phyloP scores from a whole-genome alignment of 2,113 vertebrate species.

The Sceloporus tristichus region DNA sequence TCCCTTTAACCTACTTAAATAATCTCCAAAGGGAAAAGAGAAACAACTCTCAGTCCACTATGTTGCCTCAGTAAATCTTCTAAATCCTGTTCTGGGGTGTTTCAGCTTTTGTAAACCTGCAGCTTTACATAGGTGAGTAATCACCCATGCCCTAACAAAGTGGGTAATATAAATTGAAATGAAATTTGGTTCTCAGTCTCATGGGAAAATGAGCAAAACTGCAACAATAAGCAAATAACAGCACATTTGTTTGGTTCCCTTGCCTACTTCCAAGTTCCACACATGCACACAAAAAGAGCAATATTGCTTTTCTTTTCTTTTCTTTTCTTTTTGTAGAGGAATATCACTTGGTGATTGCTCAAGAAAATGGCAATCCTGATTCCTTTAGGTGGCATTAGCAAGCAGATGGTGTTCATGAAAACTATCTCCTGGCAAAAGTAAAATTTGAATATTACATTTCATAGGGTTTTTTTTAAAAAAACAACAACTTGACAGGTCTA shows the following conservation, averaged over 20 bases:
- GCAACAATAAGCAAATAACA: conserved; percentile 43
- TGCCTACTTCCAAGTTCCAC: conserved; percentile 17
- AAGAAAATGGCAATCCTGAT: conserved; percentile 56
- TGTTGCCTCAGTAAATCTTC: conserved; percentile 65
- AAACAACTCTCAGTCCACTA: conserved; percentile 57
- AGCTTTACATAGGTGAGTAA: conserved; percentile 64
- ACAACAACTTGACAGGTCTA: conserved; percentile 31
- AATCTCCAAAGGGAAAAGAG: conserved; percentile 53
- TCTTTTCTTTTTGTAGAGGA: not conserved
- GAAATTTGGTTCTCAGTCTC: conserved; percentile 68
- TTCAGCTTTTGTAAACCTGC: conserved; percentile 62
- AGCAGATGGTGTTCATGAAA: conserved; percentile 55
- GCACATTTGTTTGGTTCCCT: conserved; percentile 55
- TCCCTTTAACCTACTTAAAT: conserved; percentile 55
- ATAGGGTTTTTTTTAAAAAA: conserved; percentile 13
- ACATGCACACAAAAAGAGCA: not conserved
- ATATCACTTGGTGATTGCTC: conserved; percentile 39
- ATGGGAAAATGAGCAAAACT: conserved; percentile 52
- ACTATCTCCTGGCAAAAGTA: conserved; percentile 53
- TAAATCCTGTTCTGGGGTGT: conserved; percentile 54
- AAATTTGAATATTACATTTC: conserved; percentile 52
- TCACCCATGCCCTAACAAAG: conserved; percentile 65
- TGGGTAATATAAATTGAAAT: conserved; percentile 67
- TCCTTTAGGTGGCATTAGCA: conserved; percentile 51
- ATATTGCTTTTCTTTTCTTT: not conserved